Evolutionary conservation across 2,888 invertebrate species (phyloP), one percentile per base, ranked within the genome.

Genomic region (Plagodis dolabraria): DNA sequence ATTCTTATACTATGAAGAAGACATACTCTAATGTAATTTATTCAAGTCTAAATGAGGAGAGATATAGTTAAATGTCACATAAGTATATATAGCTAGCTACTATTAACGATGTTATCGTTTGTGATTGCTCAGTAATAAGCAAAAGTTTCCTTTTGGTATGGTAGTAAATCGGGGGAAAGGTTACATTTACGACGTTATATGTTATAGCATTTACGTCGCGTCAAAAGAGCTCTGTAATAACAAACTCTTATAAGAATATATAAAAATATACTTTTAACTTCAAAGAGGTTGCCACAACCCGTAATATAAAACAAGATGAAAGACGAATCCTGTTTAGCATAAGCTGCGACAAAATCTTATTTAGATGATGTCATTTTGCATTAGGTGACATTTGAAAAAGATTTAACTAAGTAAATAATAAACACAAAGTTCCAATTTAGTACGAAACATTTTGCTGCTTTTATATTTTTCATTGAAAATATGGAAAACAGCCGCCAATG

Each of bases 231-330:
- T 53, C 36, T 56, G 60, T 65, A 65, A 67, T 64, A 63, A 64
- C 57, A 61, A 65, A 53, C 54, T 67, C 56, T 64, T 57, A 64
- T 57, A 63, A 46, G 60, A 67, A 68, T 63, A 64, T 72, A 75
- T 75, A 72, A 73, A 68, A 72, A 73, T 72, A 65, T 70, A 65
- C 65, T 60, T 70, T 63, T 68, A 67, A 60, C 62, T 65, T 65
- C 64, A 69, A 62, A 77, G 70, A 71, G 71, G 62, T 69, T 69
- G 70, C 68, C 69, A 68, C 69, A 64, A 76, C 74, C 78, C 82
- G 74, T 83, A 79, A 84, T 86, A 80, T 77, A 72, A 79, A 80
- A 77, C 74, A 76, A 84, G 77, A 85, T 84, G 80, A 85, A 82
- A 82, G 77, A 70, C 76, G 73, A 78, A 80, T 81, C 79, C 80